Evolutionary conservation across 2,113 vertebrate species (phyloP), one percentile per base, ranked within the genome.

Genomic region (Heteronetta atricapilla): DNA sequence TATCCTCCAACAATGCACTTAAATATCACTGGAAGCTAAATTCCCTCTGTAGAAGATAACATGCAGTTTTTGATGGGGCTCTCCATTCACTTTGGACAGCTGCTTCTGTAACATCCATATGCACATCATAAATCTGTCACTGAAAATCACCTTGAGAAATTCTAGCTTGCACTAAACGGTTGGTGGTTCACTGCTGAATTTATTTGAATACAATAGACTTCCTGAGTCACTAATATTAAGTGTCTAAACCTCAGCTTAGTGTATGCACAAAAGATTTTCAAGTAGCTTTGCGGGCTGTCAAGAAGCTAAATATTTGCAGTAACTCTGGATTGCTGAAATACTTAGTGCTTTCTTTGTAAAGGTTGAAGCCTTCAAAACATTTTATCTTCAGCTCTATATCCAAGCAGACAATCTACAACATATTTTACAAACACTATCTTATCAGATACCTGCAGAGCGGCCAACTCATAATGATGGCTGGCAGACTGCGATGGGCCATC

Each of bases 61-160:
- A 4, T 1, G 7, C 2, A 3, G 31, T 9, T 89, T 94, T 55
- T 85, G 63, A 70, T 74, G 40, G 55, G 81, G n/a, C 40, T 74
- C 17, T 77, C 67, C 9, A 7, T 63, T 73, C 59, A 16, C 67
- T 76, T 82, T 59, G 63, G 79, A 70, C 75, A 93, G 82, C 85
- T 91, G 79, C 36, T 74, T 74, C 55, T 50, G 29, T n/a, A 33
- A 25, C 13, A 5, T 6, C 25, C 46, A n/a, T 64, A 62, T 5
- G 40, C 72, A 86, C 42, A 34, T 82, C 70, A 55, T 4, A 16
- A 80, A 83, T 80, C 88, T 86, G 82, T 38, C 94, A 59, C 67
- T 67, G 59, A 77, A 88, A 94, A 87, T 31, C 52, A 72, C 33
- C 91, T 44, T 33, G 55, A 90, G 72, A 93, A 85, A 94, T 55